Evolutionary conservation across 2,113 vertebrate species (phyloP).

Genomic region (Nerophis lumbriciformis): DNA sequence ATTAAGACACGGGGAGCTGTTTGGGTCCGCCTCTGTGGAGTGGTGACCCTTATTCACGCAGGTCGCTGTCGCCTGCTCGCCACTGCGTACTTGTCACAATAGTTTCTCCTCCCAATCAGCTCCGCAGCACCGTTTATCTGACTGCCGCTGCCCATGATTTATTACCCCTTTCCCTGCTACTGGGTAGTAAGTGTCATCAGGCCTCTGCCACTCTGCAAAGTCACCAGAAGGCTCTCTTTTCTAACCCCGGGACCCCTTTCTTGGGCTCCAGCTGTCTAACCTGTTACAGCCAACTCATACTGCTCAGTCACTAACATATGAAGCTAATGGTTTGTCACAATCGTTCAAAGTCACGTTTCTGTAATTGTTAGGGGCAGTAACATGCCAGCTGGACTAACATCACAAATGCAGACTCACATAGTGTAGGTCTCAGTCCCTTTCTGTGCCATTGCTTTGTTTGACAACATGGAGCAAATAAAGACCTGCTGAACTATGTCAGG

Average conservation of each 20-base stretch:
- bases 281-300: constrained; percentile 24
- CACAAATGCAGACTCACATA: constrained; percentile 10
- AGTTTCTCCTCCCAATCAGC: constrained; percentile 67
- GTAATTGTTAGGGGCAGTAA: constrained; percentile 33
- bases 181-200: constrained; percentile 54
- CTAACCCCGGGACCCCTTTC: constrained; percentile 38
- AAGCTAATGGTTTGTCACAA: constrained; percentile 41
- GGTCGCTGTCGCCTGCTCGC: constrained; percentile 52
- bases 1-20: constrained; percentile 61
- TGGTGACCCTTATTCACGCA: constrained; percentile 63
- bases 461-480: not conserved
- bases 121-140: constrained; percentile 61
- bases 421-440: constrained; percentile 3
- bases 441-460: constrained; percentile 20
- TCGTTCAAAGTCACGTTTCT: constrained; percentile 33
- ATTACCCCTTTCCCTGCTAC: constrained; percentile 59
- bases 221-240: constrained; percentile 48
- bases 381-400: constrained; percentile 6
- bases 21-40: constrained; percentile 47
- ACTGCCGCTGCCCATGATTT: constrained; percentile 66
- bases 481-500: no score
- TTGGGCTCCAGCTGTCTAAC: constrained; percentile 35
- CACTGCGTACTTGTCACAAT: constrained; percentile 57
- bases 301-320: constrained; percentile 28
- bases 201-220: constrained; percentile 53